Percentiles rank a stretch among this genome's conserved stretches.
Conservation (phyloP, 2,888 invertebrate genomes). For the Amiota minor region DNA sequence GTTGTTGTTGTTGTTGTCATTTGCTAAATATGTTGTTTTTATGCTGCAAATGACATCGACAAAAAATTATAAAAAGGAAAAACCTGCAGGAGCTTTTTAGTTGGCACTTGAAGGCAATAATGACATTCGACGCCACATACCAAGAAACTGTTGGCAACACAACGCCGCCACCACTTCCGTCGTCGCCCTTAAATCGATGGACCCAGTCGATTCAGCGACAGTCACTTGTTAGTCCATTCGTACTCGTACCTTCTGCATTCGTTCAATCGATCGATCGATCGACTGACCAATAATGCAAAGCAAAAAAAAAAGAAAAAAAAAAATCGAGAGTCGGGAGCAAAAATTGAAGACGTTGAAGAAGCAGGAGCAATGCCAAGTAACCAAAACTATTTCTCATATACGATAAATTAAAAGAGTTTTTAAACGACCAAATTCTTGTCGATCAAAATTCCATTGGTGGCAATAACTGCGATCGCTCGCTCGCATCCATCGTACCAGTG, state of each 20-base stretch:
- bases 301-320: conserved; percentile 39
- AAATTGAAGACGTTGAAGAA: conserved; percentile 33
- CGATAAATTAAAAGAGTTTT: conserved; percentile 74
- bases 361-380: conserved; percentile 45
- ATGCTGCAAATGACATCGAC: conserved; percentile 55
- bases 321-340: conserved; percentile 19
- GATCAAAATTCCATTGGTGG: conserved; percentile 73
- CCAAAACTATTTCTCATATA: conserved; percentile 72
- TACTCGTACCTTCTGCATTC: background rate
- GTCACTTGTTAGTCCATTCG: conserved; percentile 14
- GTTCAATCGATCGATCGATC: conserved; percentile 60
- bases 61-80: conserved; percentile 58
- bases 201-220: conserved; percentile 27
- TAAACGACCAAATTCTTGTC: conserved; percentile 74
- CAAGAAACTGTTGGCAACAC: conserved; percentile 49
- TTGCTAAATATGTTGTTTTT: conserved; percentile 71
- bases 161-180: conserved; percentile 17
- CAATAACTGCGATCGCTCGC: conserved; percentile 56
- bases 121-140: conserved; percentile 72
- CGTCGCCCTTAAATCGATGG: conserved; percentile 29
- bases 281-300: conserved; percentile 58
- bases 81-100: conserved; percentile 68
- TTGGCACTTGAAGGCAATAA: conserved; percentile 70
- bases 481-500: conserved; percentile 50
- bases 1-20: conserved; percentile 65